Base-by-base conservation (phyloP, 35 echinoderm and acorn worm species). In the Lytechinus pictus region DNA sequence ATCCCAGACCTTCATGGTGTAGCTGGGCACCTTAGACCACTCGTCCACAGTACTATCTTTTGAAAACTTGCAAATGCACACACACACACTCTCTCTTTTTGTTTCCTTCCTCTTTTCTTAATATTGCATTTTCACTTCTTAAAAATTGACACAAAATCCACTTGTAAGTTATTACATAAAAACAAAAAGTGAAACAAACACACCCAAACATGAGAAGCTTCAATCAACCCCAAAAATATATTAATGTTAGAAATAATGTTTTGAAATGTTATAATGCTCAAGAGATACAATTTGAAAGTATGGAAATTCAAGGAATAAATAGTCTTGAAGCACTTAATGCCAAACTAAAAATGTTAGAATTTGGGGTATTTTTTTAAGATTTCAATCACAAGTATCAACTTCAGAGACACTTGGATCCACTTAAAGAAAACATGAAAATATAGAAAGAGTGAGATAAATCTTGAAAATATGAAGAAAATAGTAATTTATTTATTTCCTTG, bases 161-260 rank as follows among this genome's bases (percentile, higher is more conserved):
- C 4, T 79, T 79, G 4, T 19, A 57, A 57, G 11, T 57, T 57
- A 79, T 71, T 71, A 21, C 9, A 71, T 79, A 6, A 79, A 79
- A 79, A 79, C 66, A 79, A 79, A 79, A 79, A 79, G 19, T 79
- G 66, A 79, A 79, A 79, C 66, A 79, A n/a, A 79, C 66, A 79
- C 66, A 79, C 66, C 66, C 66, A 79, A 19, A 2, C 33, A 44
- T 58, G 56, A 11, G 56, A 9, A 71, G 61, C 33, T 44, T 44
- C 33, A 44, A 60, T n/a, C 19, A 71, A 16, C 16, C 16, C 1
- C 3, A 79, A 79, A 79, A 7, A 79, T n/a, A 79, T 8, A 79
- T 79, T 16, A 24, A 79, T 79, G 66, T 79, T 14, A 5, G 14
- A 5, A 4, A n/a, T 79, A 79, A n/a, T 79, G 16, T 79, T 16